A percentile compares a stretch with the other conserved stretches of the same genome.
Conservation (phyloP, 2,888 invertebrate genomes). For the Nezara viridula region DNA sequence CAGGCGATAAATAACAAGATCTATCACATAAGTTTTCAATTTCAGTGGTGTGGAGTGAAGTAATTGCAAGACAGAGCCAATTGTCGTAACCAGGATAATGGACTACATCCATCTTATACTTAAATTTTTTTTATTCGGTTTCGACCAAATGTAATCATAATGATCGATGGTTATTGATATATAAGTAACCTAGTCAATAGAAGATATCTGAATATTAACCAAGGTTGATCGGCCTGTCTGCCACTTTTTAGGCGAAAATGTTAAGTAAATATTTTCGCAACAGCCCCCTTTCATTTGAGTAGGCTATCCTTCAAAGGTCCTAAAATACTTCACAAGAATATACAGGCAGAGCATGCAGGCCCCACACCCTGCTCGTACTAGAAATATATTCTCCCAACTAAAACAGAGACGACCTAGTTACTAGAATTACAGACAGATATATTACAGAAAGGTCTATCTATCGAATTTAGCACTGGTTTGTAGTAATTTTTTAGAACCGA, state of each 20-base stretch:
- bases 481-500: too few species aligned
- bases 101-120: neutral
- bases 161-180: neutral
- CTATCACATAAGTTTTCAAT: neutral
- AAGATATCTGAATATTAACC: neutral
- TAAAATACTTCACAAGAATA: neutral
- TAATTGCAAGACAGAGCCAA: neutral
- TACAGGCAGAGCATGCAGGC: neutral
- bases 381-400: conserved; percentile 6
- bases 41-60: neutral
- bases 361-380: neutral
- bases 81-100: neutral
- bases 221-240: neutral
- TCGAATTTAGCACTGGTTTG: neutral
- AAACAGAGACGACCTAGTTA: neutral
- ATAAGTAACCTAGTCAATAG: too few species aligned
- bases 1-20: neutral
- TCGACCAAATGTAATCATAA: neutral
- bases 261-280: neutral
- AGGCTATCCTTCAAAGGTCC: neutral
- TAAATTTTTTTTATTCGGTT: too few species aligned
- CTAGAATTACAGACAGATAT: neutral
- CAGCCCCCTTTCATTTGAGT: neutral
- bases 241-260: neutral
- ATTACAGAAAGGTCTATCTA: neutral